Evolutionary conservation across 2,797 vertebrate genomes (phyloP).

Genomic region (Pipistrellus kuhlii): DNA sequence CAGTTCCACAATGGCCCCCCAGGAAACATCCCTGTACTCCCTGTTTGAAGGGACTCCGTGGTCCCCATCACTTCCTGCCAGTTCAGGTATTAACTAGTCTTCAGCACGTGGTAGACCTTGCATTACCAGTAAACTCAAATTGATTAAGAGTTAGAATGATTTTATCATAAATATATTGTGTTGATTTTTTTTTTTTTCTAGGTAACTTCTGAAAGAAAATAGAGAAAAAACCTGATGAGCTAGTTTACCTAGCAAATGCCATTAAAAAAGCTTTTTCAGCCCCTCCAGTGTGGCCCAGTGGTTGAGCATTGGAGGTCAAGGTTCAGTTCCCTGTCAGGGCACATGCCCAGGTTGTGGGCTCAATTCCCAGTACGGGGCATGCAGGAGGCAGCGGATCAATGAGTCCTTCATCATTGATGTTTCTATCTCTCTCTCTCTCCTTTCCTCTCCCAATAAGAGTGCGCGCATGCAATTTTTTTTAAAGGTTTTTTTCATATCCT

Average conservation of each 20-base stretch:
- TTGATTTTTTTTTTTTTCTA: not conserved
- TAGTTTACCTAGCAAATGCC: not conserved
- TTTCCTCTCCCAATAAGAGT: no score
- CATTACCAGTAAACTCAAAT: not conserved
- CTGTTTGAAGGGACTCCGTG: slow-evolving; percentile 97
- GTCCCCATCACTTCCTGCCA: slow-evolving; percentile 98
- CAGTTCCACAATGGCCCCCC: slow-evolving; percentile 91
- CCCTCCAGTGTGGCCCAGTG: no score
- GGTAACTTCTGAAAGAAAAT: slow-evolving; percentile 31
- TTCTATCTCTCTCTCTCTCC: no score
- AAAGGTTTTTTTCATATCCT: not conserved
- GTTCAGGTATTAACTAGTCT: slow-evolving; percentile 91
- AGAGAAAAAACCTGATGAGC: not conserved
- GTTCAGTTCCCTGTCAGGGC: no score
- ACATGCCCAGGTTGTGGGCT: no score
- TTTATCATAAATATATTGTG: not conserved
- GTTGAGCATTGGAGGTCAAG: no score
- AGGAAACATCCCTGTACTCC: slow-evolving; percentile 97
- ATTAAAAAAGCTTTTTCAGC: not conserved
- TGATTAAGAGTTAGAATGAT: not conserved
- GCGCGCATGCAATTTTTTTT: no score
- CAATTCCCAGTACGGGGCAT: no score
- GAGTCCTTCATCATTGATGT: no score
- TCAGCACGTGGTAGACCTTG: not conserved
- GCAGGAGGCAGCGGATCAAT: no score